Base-by-base conservation (phyloP, 1,140 invertebrate species). In the Vanessa tameamea region DNA sequence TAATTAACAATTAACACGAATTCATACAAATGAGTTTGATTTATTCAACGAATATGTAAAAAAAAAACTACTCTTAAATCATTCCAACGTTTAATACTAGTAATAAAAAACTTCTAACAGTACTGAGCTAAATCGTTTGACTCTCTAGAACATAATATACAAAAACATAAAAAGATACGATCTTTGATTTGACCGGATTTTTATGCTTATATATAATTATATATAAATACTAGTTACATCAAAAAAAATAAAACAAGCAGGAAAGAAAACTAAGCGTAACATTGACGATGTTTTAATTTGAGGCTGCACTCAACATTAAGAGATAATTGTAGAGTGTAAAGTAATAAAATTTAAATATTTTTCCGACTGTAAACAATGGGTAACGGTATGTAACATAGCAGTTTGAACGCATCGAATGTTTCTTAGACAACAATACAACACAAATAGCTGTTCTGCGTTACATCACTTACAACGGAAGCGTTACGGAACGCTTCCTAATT, bases 401-500 rank as follows among this genome's bases (percentile, higher is more conserved):
- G 53, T 73, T 73, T 61, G 64, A 59, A 57, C 53, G 55, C 64
- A 67, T 50, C 47, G 64, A 31, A 61, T n/a, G 20, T 55, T 57
- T 47, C 47, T 53, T 66, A 66, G 72, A 73, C 68, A 73, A 73
- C 72, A 47, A 73, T 47, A 73, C 65, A 48, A 57, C 67, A 51
- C 64, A 43, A 61, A 72, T 61, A 61, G 64, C 47, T 31, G 16
- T 23, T 57, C 43, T 64, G 64, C 57, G 69, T 71, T 71, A 61
- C 69, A 78, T 51, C 69, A 78, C 63, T 51, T 64, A 23, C 64
- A 67, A 57, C 73, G 68, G 73, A 75, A 66, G 65, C 72, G 68
- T 76, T 76, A 78, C 47, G 63, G 72, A 61, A 61, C 31, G 31
- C 13, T 61, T 61, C 57, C 26, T 61, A 37, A 37, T 37, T n/a